phyloP scores from a whole-genome alignment of 2,797 vertebrate genomes.

The Sebastes iracundus region DNA sequence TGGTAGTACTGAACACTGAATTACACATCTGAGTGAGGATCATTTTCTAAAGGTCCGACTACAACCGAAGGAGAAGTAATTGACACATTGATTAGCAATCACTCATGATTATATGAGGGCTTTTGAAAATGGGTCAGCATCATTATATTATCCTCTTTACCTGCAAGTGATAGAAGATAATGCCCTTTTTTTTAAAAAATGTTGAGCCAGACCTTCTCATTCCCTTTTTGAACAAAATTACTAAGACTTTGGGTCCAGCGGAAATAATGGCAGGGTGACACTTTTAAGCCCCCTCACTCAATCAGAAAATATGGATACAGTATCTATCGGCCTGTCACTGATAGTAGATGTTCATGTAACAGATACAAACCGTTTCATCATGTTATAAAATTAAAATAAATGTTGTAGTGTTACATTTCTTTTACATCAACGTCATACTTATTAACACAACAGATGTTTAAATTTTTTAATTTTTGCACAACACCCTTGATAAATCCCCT shows the following conservation, averaged over 20 bases:
- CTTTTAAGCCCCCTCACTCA: conserved; percentile 41
- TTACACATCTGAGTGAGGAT: conserved; percentile 24
- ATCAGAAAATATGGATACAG: conserved; percentile 43
- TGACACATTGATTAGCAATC: conserved; percentile 77
- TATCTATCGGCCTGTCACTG: neutral
- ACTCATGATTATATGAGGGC: conserved; percentile 70
- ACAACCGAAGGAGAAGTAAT: conserved; percentile 51
- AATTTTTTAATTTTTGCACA: neutral
- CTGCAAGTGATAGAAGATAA: conserved; percentile 57
- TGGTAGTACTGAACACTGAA: conserved; percentile 13
- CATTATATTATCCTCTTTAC: conserved; percentile 67
- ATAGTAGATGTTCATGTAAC: neutral
- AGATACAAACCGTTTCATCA: neutral
- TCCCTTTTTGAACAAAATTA: conserved; percentile 46
- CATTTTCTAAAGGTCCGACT: conserved; percentile 45
- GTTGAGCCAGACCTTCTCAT: conserved; percentile 47
- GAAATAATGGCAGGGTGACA: conserved; percentile 46
- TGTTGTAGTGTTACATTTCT: neutral
- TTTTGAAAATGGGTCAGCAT: conserved; percentile 63
- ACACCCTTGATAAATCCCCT: neutral
- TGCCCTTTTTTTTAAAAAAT: conserved; percentile 14
- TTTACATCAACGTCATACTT: neutral
- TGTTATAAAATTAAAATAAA: neutral
- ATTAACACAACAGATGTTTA: neutral
- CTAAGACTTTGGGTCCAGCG: conserved; percentile 41